Base-by-base conservation (phyloP, 2,113 vertebrate genomes). In the Halichoerus grypus region DNA sequence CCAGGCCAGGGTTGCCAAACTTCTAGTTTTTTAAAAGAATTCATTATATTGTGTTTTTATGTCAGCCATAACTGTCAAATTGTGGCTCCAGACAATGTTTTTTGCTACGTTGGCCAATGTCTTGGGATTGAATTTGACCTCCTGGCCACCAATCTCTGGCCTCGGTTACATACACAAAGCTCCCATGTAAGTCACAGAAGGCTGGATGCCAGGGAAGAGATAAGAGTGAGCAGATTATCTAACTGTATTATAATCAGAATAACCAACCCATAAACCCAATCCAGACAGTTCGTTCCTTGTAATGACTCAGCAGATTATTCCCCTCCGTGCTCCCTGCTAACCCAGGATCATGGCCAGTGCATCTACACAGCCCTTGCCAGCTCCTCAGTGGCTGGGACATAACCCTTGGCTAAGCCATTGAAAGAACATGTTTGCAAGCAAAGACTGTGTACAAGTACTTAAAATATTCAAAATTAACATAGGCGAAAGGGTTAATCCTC, bases 381-480 rank as follows among this genome's bases (percentile, higher is more conserved):
- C 33, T 46, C n/a, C 72, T 36, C 9, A 0, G 18, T 0, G 31
- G 89, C 82, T 24, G 7, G 42, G 39, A 63, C 39, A 80, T 1
- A n/a, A 59, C 49, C 69, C 24, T 77, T 74, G 79, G 15, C 36
- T 36, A 59, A 81, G 36, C 42, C 80, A 24, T 39, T 49, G 51
- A 92, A 61, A 72, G 69, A 33, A 49, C 12, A 33, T 18, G 24
- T 18, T 39, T 87, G 46, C 36, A 39, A 88, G 36, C 16, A 63
- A 84, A 26, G 39, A 36, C 77, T n/a, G 88, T 63, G 92, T 94
- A 59, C 2, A 39, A 31, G 69, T 53, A 28, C n/a, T 51, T 67
- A 55, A 93, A 91, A 93, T 96, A 81, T 55, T 94, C 89, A 55
- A 95, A 95, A 94, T 79, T 1, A 94, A 31, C 36, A 6, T 0